Percentiles rank a stretch among this genome's conserved stretches.
Conservation (phyloP, 2,113 vertebrate species). For the Trematocara nigrifrons region DNA sequence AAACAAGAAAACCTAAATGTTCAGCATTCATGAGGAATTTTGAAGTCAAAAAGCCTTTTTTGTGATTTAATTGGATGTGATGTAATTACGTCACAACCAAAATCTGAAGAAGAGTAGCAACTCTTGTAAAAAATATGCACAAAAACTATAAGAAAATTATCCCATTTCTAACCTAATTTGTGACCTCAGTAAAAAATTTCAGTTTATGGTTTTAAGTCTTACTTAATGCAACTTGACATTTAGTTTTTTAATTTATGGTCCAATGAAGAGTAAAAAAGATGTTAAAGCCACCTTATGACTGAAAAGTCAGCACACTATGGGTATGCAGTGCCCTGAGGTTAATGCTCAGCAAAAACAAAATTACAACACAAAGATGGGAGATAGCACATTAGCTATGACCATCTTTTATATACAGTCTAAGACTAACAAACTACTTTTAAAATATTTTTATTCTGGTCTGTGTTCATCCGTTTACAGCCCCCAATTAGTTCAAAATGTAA, state of each 20-base stretch:
- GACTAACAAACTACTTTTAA: not conserved
- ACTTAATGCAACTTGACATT: fast-evolving
- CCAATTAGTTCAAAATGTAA: not conserved
- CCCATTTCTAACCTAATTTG: fast-evolving
- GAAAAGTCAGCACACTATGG: not conserved
- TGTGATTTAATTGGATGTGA: not conserved
- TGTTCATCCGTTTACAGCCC: not conserved
- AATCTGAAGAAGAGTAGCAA: not conserved
- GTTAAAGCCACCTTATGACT: not conserved
- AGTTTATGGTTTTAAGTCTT: not conserved
- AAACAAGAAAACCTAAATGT: not conserved
- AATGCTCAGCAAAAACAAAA: not conserved
- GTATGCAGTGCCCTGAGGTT: not conserved
- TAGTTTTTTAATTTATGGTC: not conserved
- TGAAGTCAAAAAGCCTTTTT: not conserved
- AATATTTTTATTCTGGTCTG: not conserved
- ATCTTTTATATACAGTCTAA: not conserved
- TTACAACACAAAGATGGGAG: not conserved
- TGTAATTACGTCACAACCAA: fast-evolving
- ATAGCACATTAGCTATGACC: fast-evolving
- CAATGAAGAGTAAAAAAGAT: not conserved
- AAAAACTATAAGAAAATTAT: fast-evolving
- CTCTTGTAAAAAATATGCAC: not conserved
- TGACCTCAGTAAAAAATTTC: not conserved
- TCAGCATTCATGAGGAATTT: not conserved